Base-by-base conservation (phyloP, 2,113 vertebrate species). In the Lanius collurio region DNA sequence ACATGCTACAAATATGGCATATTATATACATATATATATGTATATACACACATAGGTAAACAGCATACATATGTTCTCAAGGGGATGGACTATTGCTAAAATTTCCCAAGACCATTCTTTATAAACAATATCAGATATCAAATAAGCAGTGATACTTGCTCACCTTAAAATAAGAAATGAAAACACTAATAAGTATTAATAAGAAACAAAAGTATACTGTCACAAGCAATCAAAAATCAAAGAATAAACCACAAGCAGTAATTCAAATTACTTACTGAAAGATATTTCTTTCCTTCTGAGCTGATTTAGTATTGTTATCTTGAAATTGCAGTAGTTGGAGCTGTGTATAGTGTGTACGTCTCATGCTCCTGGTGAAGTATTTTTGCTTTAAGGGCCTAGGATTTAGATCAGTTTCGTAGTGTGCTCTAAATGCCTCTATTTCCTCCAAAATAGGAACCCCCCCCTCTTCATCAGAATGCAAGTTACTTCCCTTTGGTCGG, bases 311-410 rank as follows among this genome's bases (percentile, higher is more conserved):
- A 28, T 33, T 1, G 0, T 56, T 56, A 46, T 41, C 13, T 17
- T 55, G 60, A 65, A 69, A 70, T 2, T 35, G 4, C 44, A 28
- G 19, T 44, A 67, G 46, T 1, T 79, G 22, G 39, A 63, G 17
- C 11, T 24, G 5, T 2, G 3, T 4, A 30, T 33, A 20, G 63
- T 67, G 10, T 18, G 9, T 27, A 23, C 1, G 1, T 41, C 19
- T 82, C 15, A 56, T 23, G 15, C 8, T n/a, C 23, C 60, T 2
- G 0, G 27, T 23, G 6, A 82, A 69, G 65, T 4, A 41, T 41
- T n/a, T 81, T 82, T 90, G 3, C 22, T 87, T 87, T 78, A 41
- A 60, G 28, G 37, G 11, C 7, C 11, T 60, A 71, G 22, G 22
- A 67, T 62, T 90, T 46, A 18, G 8, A 37, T 31, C 0, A 1